Evolutionary conservation across 2,888 invertebrate genomes (phyloP).

Genomic region (Scaptomyza tumidula): DNA sequence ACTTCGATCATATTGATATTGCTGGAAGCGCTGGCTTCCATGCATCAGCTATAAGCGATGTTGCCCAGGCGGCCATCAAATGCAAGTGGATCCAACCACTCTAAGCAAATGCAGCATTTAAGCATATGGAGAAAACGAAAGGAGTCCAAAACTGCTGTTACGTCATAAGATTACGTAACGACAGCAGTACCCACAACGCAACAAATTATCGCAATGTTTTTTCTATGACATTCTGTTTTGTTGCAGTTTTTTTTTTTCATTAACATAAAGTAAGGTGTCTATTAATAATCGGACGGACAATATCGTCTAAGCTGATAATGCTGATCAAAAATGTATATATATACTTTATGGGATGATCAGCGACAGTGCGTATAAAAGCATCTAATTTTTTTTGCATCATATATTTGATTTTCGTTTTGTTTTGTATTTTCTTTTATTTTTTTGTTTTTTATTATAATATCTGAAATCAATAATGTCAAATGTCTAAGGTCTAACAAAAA

Average conservation of each 20-base stretch:
- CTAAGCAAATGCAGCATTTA: not conserved
- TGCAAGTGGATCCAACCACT: conserved; percentile 83
- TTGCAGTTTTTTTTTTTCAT: not conserved
- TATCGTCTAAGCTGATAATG: not conserved
- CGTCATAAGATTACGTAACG: not conserved
- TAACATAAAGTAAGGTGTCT: too few relatives aligned
- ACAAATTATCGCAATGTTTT: not conserved
- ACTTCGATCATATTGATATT: conserved; percentile 86
- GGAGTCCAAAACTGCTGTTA: not conserved
- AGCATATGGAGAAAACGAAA: not conserved
- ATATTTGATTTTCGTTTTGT: conserved; percentile 13
- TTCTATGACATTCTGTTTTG: not conserved
- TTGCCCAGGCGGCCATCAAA: conserved; percentile 74
- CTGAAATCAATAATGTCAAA: conserved; percentile 83
- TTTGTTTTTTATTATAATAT: conserved; percentile 79
- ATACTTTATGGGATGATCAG: not conserved
- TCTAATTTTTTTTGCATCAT: conserved; percentile 21
- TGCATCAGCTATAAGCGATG: conserved; percentile 61
- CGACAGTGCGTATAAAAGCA: not conserved
- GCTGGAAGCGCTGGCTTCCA: conserved; percentile 76
- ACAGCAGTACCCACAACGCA: not conserved
- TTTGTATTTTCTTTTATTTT: conserved; percentile 21
- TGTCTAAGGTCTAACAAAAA: conserved; percentile 82
- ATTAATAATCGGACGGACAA: not conserved
- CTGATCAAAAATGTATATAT: not conserved